Evolutionary conservation across 2,797 vertebrate genomes (phyloP).

Genomic region (Macroramphosus scolopax): DNA sequence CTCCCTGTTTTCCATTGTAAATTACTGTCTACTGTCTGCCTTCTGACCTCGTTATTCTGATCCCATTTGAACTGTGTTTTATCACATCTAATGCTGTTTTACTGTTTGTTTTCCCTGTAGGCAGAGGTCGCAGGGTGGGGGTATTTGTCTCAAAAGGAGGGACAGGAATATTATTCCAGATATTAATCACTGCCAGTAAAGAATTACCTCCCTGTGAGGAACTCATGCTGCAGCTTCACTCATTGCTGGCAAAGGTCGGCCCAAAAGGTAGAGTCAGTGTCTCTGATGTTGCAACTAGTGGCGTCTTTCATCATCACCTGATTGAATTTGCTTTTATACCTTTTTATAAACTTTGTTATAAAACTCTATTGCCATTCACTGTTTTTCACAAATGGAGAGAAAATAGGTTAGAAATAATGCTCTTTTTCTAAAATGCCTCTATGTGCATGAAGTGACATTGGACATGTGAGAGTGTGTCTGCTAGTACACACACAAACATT

Average conservation of each 20-base stretch:
- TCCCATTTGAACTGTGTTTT: constrained; percentile 6
- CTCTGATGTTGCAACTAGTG: background rate
- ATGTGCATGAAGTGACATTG: too few relatives aligned
- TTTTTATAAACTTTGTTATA: too few relatives aligned
- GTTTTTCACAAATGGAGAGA: background rate
- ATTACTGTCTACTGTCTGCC: too few relatives aligned
- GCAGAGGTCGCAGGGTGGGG: constrained; percentile 85
- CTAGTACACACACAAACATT: too few relatives aligned
- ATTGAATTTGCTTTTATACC: background rate
- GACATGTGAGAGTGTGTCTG: too few relatives aligned
- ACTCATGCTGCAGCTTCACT: constrained; percentile 92
- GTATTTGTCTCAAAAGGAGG: constrained; percentile 92
- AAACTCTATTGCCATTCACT: too few relatives aligned
- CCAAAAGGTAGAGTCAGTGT: constrained; percentile 86
- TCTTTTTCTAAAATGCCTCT: too few relatives aligned
- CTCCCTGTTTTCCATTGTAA: too few relatives aligned
- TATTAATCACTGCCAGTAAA: constrained; percentile 85
- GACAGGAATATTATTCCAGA: constrained; percentile 88
- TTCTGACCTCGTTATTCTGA: too few relatives aligned
- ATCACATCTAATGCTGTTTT: constrained; percentile 20
- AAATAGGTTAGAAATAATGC: too few relatives aligned
- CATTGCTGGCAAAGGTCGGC: constrained; percentile 92
- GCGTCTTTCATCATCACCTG: too few relatives aligned
- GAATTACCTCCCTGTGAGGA: constrained; percentile 88
- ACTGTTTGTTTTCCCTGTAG: constrained; percentile 64